Evolutionary conservation across 2,113 vertebrate species (phyloP).

Genomic region (Azemiops feae): DNA sequence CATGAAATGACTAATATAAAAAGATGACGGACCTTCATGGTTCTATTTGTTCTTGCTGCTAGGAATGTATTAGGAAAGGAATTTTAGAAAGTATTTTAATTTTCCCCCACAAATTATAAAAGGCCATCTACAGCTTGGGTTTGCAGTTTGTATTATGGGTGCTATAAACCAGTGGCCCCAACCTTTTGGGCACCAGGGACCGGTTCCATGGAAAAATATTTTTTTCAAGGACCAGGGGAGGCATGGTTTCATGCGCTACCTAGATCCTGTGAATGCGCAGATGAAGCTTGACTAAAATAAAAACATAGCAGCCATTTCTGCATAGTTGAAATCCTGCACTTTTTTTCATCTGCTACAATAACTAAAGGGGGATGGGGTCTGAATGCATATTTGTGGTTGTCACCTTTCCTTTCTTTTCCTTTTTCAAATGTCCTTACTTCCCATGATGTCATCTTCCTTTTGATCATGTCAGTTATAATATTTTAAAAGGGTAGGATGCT

Average conservation of each 20-base stretch:
- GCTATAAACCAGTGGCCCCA: not conserved
- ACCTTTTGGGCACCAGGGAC: not conserved
- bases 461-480: not conserved
- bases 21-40: not conserved
- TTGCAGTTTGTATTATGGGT: not conserved
- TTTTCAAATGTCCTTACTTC: not conserved
- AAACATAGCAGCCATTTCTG: not conserved
- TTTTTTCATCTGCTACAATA: not conserved
- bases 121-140: not conserved
- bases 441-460: not conserved
- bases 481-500: not conserved
- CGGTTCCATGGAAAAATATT: not conserved
- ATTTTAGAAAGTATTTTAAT: not conserved
- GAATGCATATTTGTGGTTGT: not conserved
- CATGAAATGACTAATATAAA: not conserved
- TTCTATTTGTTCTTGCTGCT: not conserved
- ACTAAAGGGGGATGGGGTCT: not conserved
- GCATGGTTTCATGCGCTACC: not conserved
- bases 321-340: not conserved
- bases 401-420: not conserved
- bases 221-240: not conserved
- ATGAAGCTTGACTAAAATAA: not conserved
- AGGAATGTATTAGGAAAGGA: not conserved
- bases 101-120: not conserved
- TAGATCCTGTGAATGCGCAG: not conserved